These are phyloP conservation scores for Drosophila emarginata DNA, from an alignment of 2,888 invertebrate species.

Conservation along the genomic window DNA sequence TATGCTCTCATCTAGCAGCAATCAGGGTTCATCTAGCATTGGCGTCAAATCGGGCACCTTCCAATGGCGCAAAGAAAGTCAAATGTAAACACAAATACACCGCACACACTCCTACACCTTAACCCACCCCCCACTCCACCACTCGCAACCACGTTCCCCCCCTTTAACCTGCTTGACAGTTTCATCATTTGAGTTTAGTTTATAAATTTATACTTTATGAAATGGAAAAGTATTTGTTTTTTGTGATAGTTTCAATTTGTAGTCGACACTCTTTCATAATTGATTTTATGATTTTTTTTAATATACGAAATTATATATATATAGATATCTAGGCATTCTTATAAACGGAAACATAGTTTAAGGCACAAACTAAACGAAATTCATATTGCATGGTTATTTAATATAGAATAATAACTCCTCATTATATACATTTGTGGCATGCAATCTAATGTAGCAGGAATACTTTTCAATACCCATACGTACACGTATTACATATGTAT, in stretches of 20 bases:
- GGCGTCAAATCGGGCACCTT: constrained; percentile 83
- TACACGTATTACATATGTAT: constrained; percentile 41
- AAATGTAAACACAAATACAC: constrained; percentile 76
- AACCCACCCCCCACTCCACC: constrained; percentile 1
- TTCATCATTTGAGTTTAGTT: constrained; percentile 54
- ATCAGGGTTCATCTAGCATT: constrained; percentile 83
- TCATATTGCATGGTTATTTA: constrained; percentile 5
- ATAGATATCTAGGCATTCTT: constrained; percentile 18
- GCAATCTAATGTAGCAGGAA: constrained; percentile 50
- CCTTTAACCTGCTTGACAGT: constrained; percentile 25
- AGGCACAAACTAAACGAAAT: constrained; percentile 58
- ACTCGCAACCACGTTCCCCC: constrained; percentile 16
- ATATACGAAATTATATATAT: constrained; percentile 20
- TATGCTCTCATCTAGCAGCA: constrained; percentile 81
- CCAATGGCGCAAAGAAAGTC: constrained; percentile 83
- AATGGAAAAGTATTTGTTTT: constrained; percentile 67
- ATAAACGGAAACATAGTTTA: constrained; percentile 53
- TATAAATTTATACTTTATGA: constrained; percentile 52
- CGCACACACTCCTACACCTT: no score
- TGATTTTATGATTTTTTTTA: constrained; percentile 44
- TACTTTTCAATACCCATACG: constrained; percentile 35
- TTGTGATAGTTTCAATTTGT: constrained; percentile 77
- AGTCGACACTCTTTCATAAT: constrained; percentile 57
- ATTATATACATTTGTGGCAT: constrained; percentile 53
- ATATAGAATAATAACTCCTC: constrained; percentile 30